Evolutionary conservation across 2,888 invertebrate genomes (phyloP).

Genomic region (Colletes collaris): DNA sequence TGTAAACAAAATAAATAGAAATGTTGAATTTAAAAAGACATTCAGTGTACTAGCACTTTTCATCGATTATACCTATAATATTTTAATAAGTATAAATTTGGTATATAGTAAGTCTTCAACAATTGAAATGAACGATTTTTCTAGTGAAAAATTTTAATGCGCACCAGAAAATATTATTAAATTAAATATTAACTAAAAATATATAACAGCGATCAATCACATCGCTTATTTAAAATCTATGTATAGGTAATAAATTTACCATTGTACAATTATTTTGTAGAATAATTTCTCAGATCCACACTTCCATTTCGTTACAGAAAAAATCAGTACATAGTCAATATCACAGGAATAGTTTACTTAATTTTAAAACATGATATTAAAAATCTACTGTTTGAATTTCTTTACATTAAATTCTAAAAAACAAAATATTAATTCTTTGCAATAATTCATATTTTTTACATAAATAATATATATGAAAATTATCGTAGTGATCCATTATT

Average conservation of each 20-base stretch:
- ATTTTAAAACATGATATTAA: conserved; percentile 46
- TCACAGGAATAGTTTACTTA: conserved; percentile 64
- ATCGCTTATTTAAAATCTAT: conserved; percentile 30
- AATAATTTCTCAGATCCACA: conserved; percentile 34
- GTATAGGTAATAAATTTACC: background rate
- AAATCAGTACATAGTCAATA: conserved; percentile 53
- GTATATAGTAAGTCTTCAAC: conserved; percentile 30
- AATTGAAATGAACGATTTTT: conserved; percentile 5
- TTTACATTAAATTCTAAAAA: conserved; percentile 12
- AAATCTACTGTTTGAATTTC: conserved; percentile 12
- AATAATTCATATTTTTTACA: conserved; percentile 2
- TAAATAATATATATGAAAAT: conserved; percentile 11
- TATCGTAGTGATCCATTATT: background rate
- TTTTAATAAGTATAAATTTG: conserved; percentile 47
- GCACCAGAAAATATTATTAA: background rate
- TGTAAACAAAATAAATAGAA: conserved; percentile 32
- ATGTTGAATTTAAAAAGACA: conserved; percentile 19
- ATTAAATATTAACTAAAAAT: conserved; percentile 6
- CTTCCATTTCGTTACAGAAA: conserved; percentile 21
- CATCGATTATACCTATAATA: conserved; percentile 5
- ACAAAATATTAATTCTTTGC: conserved; percentile 15
- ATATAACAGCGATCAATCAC: conserved; percentile 17
- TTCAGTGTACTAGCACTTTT: conserved; percentile 17
- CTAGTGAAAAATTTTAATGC: background rate
- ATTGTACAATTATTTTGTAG: conserved; percentile 18